Evolutionary conservation across 2,888 invertebrate genomes (phyloP).

Genomic region (Agrotis puta): DNA sequence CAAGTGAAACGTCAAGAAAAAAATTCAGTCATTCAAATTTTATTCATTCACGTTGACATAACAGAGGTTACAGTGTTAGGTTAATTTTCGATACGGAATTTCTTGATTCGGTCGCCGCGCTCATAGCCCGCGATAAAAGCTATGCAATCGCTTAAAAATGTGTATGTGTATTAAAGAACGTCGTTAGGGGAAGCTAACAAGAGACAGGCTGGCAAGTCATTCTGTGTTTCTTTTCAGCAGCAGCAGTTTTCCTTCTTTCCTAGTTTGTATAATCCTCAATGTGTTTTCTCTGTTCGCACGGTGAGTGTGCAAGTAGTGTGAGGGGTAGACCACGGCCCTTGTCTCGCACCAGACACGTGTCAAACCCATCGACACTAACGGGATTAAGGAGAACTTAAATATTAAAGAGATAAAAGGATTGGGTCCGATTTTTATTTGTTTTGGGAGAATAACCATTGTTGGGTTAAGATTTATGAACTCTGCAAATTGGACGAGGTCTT

Average conservation of each 20-base stretch:
- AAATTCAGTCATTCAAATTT: too few relatives aligned
- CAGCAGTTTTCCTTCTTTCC: neutral
- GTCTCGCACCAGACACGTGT: constrained; percentile 25
- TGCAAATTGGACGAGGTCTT: neutral
- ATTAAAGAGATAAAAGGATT: constrained; percentile 32
- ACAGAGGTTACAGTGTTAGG: too few relatives aligned
- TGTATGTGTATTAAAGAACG: too few relatives aligned
- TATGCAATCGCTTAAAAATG: too few relatives aligned
- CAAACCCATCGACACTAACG: constrained; percentile 19
- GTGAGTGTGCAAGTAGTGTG: constrained; percentile 20
- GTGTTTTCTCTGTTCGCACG: constrained; percentile 3
- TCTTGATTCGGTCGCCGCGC: too few relatives aligned
- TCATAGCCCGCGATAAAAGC: too few relatives aligned
- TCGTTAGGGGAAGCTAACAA: too few relatives aligned
- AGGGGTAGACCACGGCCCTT: constrained; percentile 19
- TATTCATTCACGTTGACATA: too few relatives aligned
- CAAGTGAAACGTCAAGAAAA: too few relatives aligned
- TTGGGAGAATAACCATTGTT: neutral
- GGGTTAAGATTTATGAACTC: neutral
- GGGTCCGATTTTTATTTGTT: constrained; percentile 15
- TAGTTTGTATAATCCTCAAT: neutral
- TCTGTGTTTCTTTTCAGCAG: neutral
- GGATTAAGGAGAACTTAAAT: constrained; percentile 25
- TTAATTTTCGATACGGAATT: too few relatives aligned
- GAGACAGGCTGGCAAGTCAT: too few relatives aligned